phyloP scores from a whole-genome alignment of 2,888 invertebrate species.

The Thecocarcelia acutangulata region DNA sequence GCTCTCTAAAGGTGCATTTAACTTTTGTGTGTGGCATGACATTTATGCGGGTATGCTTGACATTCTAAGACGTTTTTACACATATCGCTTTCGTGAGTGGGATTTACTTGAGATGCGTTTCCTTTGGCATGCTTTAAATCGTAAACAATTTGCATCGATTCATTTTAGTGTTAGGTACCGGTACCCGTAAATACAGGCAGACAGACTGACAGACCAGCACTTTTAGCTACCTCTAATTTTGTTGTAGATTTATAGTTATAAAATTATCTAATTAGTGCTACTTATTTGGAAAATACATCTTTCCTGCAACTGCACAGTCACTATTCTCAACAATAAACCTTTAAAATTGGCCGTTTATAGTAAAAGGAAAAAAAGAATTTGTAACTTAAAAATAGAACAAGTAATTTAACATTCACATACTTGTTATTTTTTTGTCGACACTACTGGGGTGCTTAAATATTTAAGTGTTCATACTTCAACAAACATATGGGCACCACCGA shows the following conservation, averaged over 20 bases:
- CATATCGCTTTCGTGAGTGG: no score
- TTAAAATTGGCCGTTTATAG: conserved; percentile 11
- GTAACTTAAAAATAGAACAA: conserved; percentile 19
- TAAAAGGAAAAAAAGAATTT: not conserved
- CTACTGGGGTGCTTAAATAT: conserved; percentile 59
- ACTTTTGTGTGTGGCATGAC: no score
- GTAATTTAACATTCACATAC: conserved; percentile 38
- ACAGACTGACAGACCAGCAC: no score
- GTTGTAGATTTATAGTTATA: conserved; percentile 35
- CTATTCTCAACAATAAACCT: conserved; percentile 12
- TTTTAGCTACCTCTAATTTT: not conserved
- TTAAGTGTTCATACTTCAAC: conserved; percentile 53
- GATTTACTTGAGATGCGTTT: no score
- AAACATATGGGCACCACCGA: conserved; percentile 46
- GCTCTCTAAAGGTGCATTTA: no score
- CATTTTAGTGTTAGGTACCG: no score
- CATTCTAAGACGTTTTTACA: no score
- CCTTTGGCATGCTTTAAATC: no score
- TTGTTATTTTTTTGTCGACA: conserved; percentile 62
- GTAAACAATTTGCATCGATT: no score
- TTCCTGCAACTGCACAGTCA: no score
- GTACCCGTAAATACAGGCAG: no score
- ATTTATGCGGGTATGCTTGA: no score
- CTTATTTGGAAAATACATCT: not conserved
- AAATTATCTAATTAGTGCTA: conserved; percentile 30